These are phyloP conservation scores for Zoanthus sansibaricus DNA, from an alignment of 92 coral and sea anemone genomes.

Conservation along the genomic window DNA sequence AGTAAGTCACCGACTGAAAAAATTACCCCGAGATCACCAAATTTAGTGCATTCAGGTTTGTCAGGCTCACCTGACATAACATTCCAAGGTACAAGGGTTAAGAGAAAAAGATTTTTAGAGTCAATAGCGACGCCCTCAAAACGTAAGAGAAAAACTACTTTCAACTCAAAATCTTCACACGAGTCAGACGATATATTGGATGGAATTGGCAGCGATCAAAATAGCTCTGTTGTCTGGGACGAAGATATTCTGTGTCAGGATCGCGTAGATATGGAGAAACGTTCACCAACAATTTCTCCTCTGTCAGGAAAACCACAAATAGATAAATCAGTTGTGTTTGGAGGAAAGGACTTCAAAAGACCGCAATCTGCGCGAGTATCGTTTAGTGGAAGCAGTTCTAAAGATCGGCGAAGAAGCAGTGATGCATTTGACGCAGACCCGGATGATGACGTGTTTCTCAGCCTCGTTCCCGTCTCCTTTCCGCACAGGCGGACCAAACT, in stretches of 20 bases:
- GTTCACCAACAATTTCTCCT: conserved; percentile 29
- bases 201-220: conserved; percentile 48
- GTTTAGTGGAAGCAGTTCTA: conserved; percentile 17
- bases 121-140: conserved; percentile 12
- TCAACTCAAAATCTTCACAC: conserved; percentile 57
- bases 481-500: conserved; percentile 49
- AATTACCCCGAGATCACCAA: conserved; percentile 10
- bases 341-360: conserved; percentile 38
- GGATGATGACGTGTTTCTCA: conserved; percentile 68
- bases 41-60: conserved; percentile 25
- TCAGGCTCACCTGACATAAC: neutral
- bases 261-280: neutral
- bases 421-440: conserved; percentile 65
- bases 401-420: conserved; percentile 47
- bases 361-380: conserved; percentile 5
- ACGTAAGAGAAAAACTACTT: neutral
- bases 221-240: neutral
- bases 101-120: conserved; percentile 24
- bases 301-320: conserved; percentile 57
- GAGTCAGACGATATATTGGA: conserved; percentile 65
- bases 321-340: conserved; percentile 71
- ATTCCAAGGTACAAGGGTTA: neutral
- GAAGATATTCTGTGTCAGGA: conserved; percentile 34
- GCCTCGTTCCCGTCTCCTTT: conserved; percentile 46
- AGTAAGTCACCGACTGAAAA: conserved; percentile 55